These are phyloP conservation scores for Drosophila tanythrix DNA, from an alignment of 2,888 invertebrate species.

Conservation along the genomic window DNA sequence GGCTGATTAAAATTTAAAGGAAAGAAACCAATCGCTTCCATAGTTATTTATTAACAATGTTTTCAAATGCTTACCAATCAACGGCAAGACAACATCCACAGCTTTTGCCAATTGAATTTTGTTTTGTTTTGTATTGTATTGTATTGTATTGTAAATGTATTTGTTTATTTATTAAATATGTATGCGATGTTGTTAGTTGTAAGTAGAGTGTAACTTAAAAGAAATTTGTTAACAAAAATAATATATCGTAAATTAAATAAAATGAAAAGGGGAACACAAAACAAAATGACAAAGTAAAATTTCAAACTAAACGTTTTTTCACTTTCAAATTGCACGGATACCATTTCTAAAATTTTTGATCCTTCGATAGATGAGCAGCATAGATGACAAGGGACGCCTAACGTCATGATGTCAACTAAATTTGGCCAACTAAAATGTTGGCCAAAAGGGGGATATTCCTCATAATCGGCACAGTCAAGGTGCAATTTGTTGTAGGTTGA, in stretches of 20 bases:
- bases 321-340: slow-evolving; percentile 1
- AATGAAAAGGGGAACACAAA: slow-evolving; percentile 52
- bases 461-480: neutral
- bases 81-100: slow-evolving; percentile 22
- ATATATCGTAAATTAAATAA: slow-evolving; percentile 50
- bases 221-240: slow-evolving; percentile 69
- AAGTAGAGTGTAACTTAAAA: slow-evolving; percentile 71
- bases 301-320: slow-evolving; percentile 3
- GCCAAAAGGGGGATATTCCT: neutral
- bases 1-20: slow-evolving; percentile 16
- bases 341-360: neutral
- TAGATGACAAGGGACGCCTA: neutral
- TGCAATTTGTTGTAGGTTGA: neutral
- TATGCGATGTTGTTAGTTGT: slow-evolving; percentile 74
- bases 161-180: slow-evolving; percentile 69
- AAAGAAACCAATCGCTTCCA: slow-evolving; percentile 63
- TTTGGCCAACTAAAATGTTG: neutral
- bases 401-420: neutral
- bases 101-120: slow-evolving; percentile 31
- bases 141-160: slow-evolving; percentile 63
- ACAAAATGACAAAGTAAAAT: slow-evolving; percentile 15
- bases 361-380: neutral
- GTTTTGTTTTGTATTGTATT: slow-evolving; percentile 36
- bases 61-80: slow-evolving; percentile 33
- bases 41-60: slow-evolving; percentile 62